These are phyloP conservation scores for Oceanodroma tethys DNA, from an alignment of 2,113 vertebrate species.

Conservation along the genomic window DNA sequence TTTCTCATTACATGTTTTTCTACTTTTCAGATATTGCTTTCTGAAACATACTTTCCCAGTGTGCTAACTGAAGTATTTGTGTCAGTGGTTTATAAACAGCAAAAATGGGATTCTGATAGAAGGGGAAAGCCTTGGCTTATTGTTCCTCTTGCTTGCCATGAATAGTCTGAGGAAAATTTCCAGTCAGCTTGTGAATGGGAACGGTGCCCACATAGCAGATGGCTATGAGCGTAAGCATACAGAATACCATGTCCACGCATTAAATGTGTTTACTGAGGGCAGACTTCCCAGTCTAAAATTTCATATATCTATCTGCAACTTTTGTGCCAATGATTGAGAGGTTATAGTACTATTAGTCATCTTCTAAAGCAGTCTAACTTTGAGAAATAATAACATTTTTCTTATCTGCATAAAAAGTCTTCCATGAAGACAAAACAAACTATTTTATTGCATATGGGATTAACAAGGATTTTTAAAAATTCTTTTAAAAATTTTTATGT, in stretches of 20 bases:
- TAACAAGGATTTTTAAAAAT: background rate
- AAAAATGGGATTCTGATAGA: background rate
- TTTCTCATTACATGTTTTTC: background rate
- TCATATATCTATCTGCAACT: background rate
- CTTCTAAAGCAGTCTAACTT: background rate
- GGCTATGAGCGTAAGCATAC: background rate
- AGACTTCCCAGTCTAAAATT: constrained; percentile 54
- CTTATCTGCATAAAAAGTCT: background rate
- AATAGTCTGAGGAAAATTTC: background rate
- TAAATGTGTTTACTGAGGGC: constrained; percentile 44
- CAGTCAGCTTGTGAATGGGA: constrained; percentile 38
- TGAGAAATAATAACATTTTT: background rate
- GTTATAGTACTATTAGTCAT: background rate
- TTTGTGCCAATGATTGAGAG: background rate
- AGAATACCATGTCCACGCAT: constrained; percentile 22
- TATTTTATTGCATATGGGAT: background rate
- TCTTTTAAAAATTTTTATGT: background rate
- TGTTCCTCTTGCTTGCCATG: background rate
- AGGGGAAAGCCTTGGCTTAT: background rate
- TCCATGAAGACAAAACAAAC: background rate
- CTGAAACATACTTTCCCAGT: background rate
- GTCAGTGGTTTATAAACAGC: background rate
- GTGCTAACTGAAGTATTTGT: background rate
- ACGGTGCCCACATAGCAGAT: constrained; percentile 51
- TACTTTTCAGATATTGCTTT: background rate